phyloP scores from a whole-genome alignment of 2,888 invertebrate genomes.

The Scaptomyza parva region DNA sequence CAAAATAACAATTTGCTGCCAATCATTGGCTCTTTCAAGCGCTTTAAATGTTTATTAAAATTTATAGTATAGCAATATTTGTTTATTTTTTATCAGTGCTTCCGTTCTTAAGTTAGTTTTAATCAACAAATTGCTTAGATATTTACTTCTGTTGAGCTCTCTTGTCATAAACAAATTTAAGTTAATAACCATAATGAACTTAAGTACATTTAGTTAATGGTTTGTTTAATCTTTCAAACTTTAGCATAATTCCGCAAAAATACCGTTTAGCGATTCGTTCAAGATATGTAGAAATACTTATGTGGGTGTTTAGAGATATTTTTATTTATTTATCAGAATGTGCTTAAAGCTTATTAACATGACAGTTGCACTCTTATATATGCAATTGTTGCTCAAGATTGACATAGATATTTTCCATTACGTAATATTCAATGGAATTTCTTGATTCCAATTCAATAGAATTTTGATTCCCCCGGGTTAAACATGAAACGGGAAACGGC shows the following conservation, averaged over 20 bases:
- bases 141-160: neutral
- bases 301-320: neutral
- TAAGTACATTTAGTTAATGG: neutral
- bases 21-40: neutral
- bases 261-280: neutral
- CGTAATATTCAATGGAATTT: neutral
- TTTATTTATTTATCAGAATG: constrained; percentile 1
- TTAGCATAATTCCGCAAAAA: neutral
- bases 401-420: neutral
- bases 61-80: neutral
- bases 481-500: neutral
- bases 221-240: constrained; percentile 16
- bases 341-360: neutral
- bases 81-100: neutral
- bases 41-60: neutral
- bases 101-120: neutral
- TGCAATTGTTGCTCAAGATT: neutral
- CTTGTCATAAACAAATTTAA: neutral
- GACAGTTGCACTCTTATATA: neutral
- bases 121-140: neutral
- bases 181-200: constrained; percentile 10
- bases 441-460: neutral
- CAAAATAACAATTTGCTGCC: neutral
- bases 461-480: neutral
- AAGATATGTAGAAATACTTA: neutral